These are phyloP conservation scores for Pampusana beccarii DNA, from an alignment of 2,113 vertebrate species.

Conservation along the genomic window DNA sequence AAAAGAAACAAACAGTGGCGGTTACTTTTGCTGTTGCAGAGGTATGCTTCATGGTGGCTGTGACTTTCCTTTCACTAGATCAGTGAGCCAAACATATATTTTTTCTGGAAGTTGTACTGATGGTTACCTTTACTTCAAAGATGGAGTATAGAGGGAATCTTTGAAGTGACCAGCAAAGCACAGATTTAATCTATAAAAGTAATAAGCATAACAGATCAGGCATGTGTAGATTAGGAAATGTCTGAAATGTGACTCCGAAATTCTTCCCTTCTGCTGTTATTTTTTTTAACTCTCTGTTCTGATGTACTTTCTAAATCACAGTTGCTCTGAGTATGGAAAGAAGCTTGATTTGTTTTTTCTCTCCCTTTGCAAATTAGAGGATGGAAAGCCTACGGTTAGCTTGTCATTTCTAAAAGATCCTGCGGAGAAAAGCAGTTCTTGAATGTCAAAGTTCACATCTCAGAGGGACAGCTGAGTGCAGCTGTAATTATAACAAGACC, in stretches of 20 bases:
- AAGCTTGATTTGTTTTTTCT: background rate
- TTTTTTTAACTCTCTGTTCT: background rate
- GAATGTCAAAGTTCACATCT: conserved; percentile 10
- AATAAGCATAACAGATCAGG: background rate
- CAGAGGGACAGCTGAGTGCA: background rate
- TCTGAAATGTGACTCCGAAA: background rate
- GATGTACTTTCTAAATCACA: background rate
- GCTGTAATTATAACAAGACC: conserved; percentile 20
- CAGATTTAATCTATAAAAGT: background rate
- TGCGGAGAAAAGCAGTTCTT: background rate
- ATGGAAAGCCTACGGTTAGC: background rate
- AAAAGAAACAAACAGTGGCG: background rate
- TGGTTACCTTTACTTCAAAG: background rate
- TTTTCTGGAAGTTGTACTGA: background rate
- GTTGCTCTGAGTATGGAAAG: background rate
- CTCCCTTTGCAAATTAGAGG: background rate
- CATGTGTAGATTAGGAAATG: background rate
- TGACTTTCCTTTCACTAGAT: background rate
- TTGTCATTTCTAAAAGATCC: background rate
- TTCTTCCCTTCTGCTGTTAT: background rate
- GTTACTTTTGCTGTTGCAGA: background rate
- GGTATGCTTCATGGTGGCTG: background rate
- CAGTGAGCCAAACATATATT: background rate
- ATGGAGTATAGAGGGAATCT: background rate
- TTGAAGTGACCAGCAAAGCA: background rate